Percentiles rank a stretch among this genome's conserved stretches.
Conservation (phyloP, 2,797 vertebrate genomes). For the Meriones psammophilus region DNA sequence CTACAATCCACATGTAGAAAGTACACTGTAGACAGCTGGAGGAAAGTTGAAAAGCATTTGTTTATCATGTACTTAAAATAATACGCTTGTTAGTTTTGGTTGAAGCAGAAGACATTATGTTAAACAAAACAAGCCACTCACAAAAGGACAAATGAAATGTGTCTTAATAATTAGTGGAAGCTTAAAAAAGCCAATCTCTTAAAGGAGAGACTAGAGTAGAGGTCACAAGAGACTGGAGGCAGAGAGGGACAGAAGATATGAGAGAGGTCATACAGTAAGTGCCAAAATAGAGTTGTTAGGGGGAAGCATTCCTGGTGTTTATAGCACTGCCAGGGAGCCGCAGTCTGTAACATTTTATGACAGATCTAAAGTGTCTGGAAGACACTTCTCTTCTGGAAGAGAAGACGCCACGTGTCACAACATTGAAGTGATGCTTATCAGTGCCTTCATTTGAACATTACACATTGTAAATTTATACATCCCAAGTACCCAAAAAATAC, state of each 20-base stretch:
- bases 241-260: neutral
- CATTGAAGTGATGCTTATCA: neutral
- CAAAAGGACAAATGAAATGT: neutral
- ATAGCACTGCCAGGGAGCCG: neutral
- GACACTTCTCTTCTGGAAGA: neutral
- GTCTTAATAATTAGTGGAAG: neutral
- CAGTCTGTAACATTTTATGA: neutral
- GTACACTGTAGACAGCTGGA: neutral
- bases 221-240: neutral
- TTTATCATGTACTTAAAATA: neutral
- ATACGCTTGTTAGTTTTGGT: neutral
- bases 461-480: neutral
- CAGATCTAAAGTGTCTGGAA: neutral
- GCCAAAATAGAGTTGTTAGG: neutral
- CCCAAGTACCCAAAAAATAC: neutral
- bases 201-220: neutral
- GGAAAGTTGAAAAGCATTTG: neutral
- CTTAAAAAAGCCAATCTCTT: neutral
- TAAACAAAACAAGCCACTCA: neutral
- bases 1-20: neutral
- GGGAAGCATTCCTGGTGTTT: neutral
- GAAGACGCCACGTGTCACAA: neutral
- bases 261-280: neutral
- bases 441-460: neutral
- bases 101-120: neutral